These are phyloP conservation scores for Elephantulus edwardii DNA, from an alignment of 2,113 vertebrate species.

Conservation along the genomic window DNA sequence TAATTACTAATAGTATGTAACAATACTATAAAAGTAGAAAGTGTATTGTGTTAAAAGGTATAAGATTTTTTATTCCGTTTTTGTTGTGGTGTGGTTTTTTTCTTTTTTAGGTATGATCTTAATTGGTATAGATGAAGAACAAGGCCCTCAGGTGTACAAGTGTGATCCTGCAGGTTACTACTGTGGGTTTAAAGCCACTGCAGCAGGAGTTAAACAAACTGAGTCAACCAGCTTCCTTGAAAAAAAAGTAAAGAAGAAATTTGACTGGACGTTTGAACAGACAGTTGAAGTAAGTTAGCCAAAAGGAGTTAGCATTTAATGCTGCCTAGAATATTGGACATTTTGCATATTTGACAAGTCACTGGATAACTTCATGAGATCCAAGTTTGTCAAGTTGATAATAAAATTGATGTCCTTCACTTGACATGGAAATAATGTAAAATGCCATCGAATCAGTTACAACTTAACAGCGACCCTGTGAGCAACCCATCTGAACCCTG, in stretches of 20 bases:
- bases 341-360: background rate
- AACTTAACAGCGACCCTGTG: too few relatives aligned
- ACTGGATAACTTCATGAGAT: background rate
- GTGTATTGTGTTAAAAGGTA: background rate
- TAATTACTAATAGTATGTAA: background rate
- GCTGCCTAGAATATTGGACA: background rate
- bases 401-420: constrained; percentile 10
- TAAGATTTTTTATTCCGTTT: background rate
- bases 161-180: constrained; percentile 99
- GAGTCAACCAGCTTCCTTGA: constrained; percentile 99
- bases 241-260: constrained; percentile 99
- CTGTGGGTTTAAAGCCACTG: constrained; percentile 98
- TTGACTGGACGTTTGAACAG: constrained; percentile 97
- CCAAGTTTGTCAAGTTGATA: background rate
- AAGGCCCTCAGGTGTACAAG: constrained; percentile 96
- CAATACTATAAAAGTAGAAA: background rate
- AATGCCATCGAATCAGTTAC: too few relatives aligned
- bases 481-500: too few relatives aligned
- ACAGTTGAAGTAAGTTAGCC: constrained; percentile 92
- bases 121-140: constrained; percentile 95
- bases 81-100: too few relatives aligned
- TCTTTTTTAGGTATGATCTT: constrained; percentile 95
- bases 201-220: constrained; percentile 97
- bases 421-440: background rate
- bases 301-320: background rate